These are phyloP conservation scores for Steinernema scapterisci DNA, from an alignment of 2,888 invertebrate genomes.

Conservation along the genomic window DNA sequence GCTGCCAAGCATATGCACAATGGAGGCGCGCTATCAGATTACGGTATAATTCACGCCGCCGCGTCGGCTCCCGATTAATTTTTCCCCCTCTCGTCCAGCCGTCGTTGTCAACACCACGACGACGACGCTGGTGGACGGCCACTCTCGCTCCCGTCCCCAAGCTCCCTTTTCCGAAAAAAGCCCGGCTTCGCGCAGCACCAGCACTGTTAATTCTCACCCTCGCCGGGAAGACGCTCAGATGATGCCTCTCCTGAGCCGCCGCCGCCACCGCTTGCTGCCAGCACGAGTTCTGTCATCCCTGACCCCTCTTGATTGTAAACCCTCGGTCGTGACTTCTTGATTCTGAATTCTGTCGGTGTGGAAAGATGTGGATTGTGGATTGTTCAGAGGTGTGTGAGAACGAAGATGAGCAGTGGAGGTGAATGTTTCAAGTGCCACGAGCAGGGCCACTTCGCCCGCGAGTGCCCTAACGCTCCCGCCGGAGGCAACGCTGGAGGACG, in stretches of 20 bases:
- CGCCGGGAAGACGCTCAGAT: background rate
- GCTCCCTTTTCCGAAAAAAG: no score
- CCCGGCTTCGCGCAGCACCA: no score
- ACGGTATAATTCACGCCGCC: constrained; percentile 26
- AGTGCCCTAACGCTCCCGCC: constrained; percentile 50
- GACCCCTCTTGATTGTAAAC: no score
- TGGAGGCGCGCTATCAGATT: background rate
- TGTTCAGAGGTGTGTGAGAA: constrained; percentile 11
- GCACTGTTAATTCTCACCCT: no score
- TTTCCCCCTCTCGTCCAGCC: background rate
- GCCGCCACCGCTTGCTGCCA: background rate
- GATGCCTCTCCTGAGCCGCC: background rate
- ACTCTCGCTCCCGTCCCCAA: no score
- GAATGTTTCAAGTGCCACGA: constrained; percentile 62
- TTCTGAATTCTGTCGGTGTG: background rate
- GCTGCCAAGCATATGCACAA: background rate
- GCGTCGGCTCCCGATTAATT: background rate
- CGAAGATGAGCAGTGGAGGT: constrained; percentile 37
- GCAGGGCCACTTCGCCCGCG: constrained; percentile 62
- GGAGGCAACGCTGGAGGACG: constrained; percentile 19
- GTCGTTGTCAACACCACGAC: background rate
- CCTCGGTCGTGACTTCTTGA: no score
- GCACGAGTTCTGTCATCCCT: no score
- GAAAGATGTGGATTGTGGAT: constrained; percentile 3
- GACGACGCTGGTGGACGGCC: no score